These are phyloP conservation scores for Nyctereutes procyonoides DNA, from an alignment of 2,113 vertebrate species.

Conservation along the genomic window DNA sequence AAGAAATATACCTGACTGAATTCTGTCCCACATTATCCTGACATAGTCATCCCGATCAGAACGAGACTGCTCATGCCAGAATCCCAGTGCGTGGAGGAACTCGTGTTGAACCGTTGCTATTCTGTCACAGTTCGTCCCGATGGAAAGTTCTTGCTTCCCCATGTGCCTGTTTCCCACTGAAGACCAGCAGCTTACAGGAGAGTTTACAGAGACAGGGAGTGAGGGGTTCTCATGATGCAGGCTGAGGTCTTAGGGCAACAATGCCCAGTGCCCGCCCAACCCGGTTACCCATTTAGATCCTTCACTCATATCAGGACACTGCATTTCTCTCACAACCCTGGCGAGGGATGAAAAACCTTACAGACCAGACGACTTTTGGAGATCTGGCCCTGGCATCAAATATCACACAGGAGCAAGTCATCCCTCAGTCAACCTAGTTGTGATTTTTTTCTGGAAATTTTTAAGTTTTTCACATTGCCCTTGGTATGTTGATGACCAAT, in stretches of 20 bases:
- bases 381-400: background rate
- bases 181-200: slow-evolving; percentile 92
- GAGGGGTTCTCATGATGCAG: background rate
- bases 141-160: slow-evolving; percentile 92
- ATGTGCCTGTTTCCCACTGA: slow-evolving; percentile 89
- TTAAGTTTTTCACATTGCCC: background rate
- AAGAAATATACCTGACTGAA: slow-evolving; percentile 86
- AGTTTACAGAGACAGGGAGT: background rate
- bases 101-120: slow-evolving; percentile 92
- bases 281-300: background rate
- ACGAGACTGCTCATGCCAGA: slow-evolving; percentile 96
- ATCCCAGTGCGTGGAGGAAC: slow-evolving; percentile 93
- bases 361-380: background rate
- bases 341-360: background rate
- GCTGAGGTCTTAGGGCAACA: background rate
- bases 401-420: background rate
- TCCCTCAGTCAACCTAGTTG: background rate
- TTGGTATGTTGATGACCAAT: background rate
- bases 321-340: background rate
- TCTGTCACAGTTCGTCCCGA: slow-evolving; percentile 90
- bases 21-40: slow-evolving; percentile 90
- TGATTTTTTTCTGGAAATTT: background rate
- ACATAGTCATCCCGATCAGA: slow-evolving; percentile 93
- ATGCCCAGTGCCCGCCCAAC: background rate
- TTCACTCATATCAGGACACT: background rate